These are phyloP conservation scores for Rhinopomastus cyanomelas DNA, from an alignment of 2,113 vertebrate genomes.

Conservation along the genomic window DNA sequence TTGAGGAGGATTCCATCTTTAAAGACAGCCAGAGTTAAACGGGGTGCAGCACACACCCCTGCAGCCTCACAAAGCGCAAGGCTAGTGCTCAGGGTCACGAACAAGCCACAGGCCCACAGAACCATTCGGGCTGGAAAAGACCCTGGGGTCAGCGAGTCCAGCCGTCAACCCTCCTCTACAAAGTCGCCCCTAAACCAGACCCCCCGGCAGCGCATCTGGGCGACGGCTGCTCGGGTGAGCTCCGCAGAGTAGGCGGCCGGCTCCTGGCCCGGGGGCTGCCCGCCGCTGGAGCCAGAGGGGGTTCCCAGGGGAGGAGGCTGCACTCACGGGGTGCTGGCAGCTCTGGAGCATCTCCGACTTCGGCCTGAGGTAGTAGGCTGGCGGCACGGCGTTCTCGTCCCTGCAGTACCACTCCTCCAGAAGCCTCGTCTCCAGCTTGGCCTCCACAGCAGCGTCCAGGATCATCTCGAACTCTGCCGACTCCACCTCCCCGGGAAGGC, in stretches of 20 bases:
- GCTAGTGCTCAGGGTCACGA: not conserved
- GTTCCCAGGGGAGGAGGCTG: not conserved
- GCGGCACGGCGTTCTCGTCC: conserved; percentile 96
- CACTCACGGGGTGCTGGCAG: conserved; percentile 85
- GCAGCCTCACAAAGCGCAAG: not conserved
- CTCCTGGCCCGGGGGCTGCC: not conserved
- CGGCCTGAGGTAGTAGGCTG: conserved; percentile 97
- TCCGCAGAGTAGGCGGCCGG: no score
- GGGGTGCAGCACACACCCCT: not conserved
- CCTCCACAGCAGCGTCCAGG: conserved; percentile 91
- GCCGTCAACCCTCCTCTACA: no score
- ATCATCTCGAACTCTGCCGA: conserved; percentile 99
- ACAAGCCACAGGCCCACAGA: no score
- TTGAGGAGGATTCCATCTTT: conserved; percentile 88
- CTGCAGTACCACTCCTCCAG: conserved; percentile 98
- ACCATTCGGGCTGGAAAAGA: no score
- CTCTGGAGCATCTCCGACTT: conserved; percentile 90
- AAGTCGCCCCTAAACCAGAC: no score
- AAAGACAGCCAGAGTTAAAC: conserved; percentile 51
- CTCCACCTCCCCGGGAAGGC: conserved; percentile 95
- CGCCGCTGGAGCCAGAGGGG: not conserved
- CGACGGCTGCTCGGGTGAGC: no score
- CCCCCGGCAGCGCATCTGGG: no score
- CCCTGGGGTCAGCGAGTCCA: no score
- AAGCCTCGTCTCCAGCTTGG: conserved; percentile 90